Conservation (phyloP, 2,888 invertebrate species). For the Phortica magna region DNA sequence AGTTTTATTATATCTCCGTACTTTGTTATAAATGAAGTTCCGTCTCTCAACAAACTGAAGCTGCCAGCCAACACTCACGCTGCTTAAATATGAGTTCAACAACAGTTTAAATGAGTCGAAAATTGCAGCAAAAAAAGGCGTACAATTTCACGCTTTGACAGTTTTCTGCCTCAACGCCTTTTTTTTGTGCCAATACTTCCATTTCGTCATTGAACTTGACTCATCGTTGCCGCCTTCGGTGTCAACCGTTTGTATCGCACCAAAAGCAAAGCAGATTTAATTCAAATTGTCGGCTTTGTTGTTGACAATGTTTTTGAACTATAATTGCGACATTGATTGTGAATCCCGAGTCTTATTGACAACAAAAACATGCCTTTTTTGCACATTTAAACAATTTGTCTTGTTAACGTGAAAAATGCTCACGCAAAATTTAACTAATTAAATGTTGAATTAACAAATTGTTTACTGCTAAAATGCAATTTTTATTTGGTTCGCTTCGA, state of each 20-base stretch:
- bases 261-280: neutral
- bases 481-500: slow-evolving; percentile 54
- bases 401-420: slow-evolving; percentile 27
- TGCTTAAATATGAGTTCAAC: neutral
- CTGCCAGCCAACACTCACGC: neutral
- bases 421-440: neutral
- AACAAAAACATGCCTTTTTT: neutral
- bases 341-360: neutral
- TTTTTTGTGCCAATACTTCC: slow-evolving; percentile 34
- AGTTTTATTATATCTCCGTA: neutral
- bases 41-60: neutral
- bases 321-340: neutral
- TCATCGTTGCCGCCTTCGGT: slow-evolving; percentile 49
- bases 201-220: slow-evolving; percentile 71
- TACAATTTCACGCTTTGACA: slow-evolving; percentile 63
- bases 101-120: neutral
- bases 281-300: slow-evolving; percentile 4
- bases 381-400: slow-evolving; percentile 58
- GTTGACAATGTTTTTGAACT: slow-evolving; percentile 8
- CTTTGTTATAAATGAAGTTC: neutral
- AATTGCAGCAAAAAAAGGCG: neutral
- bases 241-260: slow-evolving; percentile 18
- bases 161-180: slow-evolving; percentile 39
- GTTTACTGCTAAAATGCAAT: slow-evolving; percentile 47
- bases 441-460: slow-evolving; percentile 22